Evolutionary conservation across 2,888 invertebrate genomes (phyloP).

Genomic region (Archips crataeganus): DNA sequence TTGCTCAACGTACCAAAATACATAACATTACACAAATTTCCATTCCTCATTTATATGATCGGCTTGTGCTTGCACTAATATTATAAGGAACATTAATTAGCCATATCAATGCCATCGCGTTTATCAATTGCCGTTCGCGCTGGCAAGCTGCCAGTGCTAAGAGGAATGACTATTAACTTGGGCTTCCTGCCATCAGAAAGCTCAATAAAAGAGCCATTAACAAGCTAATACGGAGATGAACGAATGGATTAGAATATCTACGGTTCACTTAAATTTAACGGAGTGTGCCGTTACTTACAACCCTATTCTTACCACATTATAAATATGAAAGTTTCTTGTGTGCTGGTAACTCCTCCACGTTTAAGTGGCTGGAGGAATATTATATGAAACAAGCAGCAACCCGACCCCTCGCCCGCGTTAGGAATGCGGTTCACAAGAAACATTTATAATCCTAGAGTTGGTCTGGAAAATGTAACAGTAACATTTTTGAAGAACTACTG

Average conservation of each 20-base stretch:
- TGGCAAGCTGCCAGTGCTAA: constrained; percentile 20
- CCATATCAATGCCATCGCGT: constrained; percentile 6
- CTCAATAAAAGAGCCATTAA: constrained; percentile 28
- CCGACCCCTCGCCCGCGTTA: too few relatives aligned
- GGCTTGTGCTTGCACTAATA: not conserved
- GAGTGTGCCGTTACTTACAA: not conserved
- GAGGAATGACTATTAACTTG: constrained; percentile 31
- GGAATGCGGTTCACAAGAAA: too few relatives aligned
- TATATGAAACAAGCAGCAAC: too few relatives aligned
- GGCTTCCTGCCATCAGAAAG: constrained; percentile 14
- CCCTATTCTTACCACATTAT: too few relatives aligned
- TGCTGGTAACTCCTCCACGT: too few relatives aligned
- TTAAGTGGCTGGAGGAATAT: too few relatives aligned
- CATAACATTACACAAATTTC: too few relatives aligned
- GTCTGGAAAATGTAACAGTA: too few relatives aligned
- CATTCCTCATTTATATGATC: not conserved
- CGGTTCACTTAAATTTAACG: not conserved
- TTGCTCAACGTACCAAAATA: too few relatives aligned
- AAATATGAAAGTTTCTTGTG: too few relatives aligned
- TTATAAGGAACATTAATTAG: not conserved
- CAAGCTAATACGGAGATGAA: constrained; percentile 29
- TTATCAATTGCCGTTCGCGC: constrained; percentile 17
- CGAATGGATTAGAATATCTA: constrained; percentile 16
- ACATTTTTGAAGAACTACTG: too few relatives aligned
- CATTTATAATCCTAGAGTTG: too few relatives aligned